Evolutionary conservation across 2,797 vertebrate genomes (phyloP).

Genomic region (Thaleichthys pacificus): DNA sequence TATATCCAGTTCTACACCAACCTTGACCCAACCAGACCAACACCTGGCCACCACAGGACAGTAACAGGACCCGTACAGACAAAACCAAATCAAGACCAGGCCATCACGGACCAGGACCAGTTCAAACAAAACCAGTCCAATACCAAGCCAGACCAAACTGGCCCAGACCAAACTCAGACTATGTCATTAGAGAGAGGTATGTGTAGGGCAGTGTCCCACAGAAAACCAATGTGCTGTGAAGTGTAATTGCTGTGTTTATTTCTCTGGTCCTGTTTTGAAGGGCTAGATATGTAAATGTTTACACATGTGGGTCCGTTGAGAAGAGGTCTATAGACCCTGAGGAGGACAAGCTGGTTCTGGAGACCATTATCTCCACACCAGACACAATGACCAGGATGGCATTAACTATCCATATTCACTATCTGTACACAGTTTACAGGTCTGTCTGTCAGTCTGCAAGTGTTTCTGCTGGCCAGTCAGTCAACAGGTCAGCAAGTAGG

Average conservation of each 20-base stretch:
- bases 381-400: too few relatives aligned
- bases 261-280: constrained; percentile 46
- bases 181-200: neutral
- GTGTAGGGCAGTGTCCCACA: neutral
- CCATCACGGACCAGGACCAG: too few relatives aligned
- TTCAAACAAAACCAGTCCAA: neutral
- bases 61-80: neutral
- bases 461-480: neutral
- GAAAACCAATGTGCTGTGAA: constrained; percentile 45
- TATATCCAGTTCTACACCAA: neutral
- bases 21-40: neutral
- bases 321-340: too few relatives aligned
- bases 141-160: neutral
- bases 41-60: neutral
- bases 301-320: constrained; percentile 19
- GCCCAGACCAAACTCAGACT: neutral
- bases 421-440: too few relatives aligned
- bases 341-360: too few relatives aligned
- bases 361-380: too few relatives aligned
- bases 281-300: constrained; percentile 64
- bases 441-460: neutral
- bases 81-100: too few relatives aligned
- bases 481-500: neutral
- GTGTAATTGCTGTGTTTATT: constrained; percentile 51
- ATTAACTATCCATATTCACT: too few relatives aligned